These are phyloP conservation scores for Paratilapia polleni DNA, from an alignment of 2,113 vertebrate genomes.

Conservation along the genomic window DNA sequence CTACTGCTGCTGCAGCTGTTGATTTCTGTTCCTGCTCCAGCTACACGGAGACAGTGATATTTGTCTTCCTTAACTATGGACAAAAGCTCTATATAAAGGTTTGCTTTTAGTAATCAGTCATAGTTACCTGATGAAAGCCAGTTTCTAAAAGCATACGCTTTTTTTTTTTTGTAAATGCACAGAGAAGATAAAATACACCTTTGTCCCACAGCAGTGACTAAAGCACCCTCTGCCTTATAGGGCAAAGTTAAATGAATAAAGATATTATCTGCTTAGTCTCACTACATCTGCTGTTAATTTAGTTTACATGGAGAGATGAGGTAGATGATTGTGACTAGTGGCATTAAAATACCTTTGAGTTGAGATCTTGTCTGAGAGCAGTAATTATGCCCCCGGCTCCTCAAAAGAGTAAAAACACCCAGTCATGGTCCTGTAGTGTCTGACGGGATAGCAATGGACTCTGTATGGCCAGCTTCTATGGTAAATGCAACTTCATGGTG, in stretches of 20 bases:
- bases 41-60: background rate
- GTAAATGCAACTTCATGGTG: background rate
- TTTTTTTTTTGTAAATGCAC: background rate
- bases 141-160: slow-evolving; percentile 2
- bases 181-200: slow-evolving; percentile 18
- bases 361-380: slow-evolving; percentile 38
- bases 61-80: slow-evolving; percentile 12
- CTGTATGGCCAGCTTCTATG: background rate
- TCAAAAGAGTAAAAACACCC: slow-evolving; percentile 8
- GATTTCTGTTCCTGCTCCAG: slow-evolving; percentile 1
- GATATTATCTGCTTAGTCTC: slow-evolving; percentile 31
- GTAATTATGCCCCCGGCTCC: slow-evolving; percentile 31
- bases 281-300: slow-evolving; percentile 45
- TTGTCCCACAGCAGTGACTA: background rate
- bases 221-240: slow-evolving; percentile 6
- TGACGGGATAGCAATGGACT: background rate
- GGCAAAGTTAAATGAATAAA: slow-evolving; percentile 35
- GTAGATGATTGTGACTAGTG: slow-evolving; percentile 7
- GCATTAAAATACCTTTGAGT: slow-evolving; percentile 45
- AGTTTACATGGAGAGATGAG: slow-evolving; percentile 10
- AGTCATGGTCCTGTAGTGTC: background rate
- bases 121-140: slow-evolving; percentile 30
- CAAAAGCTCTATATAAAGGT: slow-evolving; percentile 8
- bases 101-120: background rate
- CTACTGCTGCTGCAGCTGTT: background rate